Conservation (phyloP, 2,888 invertebrate species). For the Pimpla rufipes region DNA sequence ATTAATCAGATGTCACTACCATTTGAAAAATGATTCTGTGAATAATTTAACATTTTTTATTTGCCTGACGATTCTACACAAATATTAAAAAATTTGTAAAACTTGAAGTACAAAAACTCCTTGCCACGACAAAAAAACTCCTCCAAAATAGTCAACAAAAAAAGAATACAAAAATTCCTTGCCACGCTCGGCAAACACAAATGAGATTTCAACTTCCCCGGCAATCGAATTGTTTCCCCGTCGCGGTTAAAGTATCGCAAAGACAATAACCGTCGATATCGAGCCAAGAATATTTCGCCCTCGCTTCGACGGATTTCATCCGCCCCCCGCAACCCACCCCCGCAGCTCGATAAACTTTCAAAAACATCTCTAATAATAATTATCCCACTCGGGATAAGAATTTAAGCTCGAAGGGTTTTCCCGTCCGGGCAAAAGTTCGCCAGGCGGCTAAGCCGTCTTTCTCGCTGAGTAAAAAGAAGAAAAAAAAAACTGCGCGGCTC, state of each 20-base stretch:
- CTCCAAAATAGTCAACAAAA: too few species aligned
- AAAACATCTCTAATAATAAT: slow-evolving; percentile 43
- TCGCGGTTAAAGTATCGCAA: too few species aligned
- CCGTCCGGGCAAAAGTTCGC: slow-evolving; percentile 30
- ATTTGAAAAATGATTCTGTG: too few species aligned
- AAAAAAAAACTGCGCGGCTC: neutral
- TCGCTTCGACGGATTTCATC: neutral
- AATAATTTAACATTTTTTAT: too few species aligned
- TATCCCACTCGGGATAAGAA: slow-evolving; percentile 25
- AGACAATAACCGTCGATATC: neutral
- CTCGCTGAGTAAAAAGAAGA: neutral
- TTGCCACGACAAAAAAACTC: too few species aligned
- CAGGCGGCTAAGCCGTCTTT: neutral
- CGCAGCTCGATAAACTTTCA: slow-evolving; percentile 12
- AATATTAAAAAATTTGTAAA: too few species aligned
- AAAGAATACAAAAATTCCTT: too few species aligned
- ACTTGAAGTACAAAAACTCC: too few species aligned
- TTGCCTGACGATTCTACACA: too few species aligned
- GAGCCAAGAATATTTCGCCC: neutral
- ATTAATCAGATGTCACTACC: too few species aligned
- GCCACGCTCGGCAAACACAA: too few species aligned
- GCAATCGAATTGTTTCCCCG: neutral
- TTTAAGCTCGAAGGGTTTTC: slow-evolving; percentile 26
- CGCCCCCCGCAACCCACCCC: neutral
- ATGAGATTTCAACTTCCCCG: slow-evolving; percentile 3